Evolutionary conservation across 2,888 invertebrate genomes (phyloP), one percentile per base, ranked within the genome.

Genomic region (Molorchus minor): DNA sequence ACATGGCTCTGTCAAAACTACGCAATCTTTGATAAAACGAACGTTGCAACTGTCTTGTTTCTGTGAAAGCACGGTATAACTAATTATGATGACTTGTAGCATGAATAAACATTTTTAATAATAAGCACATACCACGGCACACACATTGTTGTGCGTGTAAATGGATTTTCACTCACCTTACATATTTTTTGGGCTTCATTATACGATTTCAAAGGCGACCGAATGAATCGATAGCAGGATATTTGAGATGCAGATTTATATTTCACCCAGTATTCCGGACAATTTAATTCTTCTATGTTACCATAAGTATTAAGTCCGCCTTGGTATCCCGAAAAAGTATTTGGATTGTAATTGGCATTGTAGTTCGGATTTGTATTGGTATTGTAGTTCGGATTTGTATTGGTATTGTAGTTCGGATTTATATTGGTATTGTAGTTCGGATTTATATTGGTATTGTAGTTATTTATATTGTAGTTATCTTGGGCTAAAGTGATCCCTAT

Each of bases 171-270:
- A 65, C 71, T 70, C 73, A 80, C 81, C 77, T 85, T 88, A 76
- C 96, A 96, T 69, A 93, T 91, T 73, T 87, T 87, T 68, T 90
- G 86, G 0, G 96, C 94, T 71, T 94, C 94, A 70, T 87, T 88
- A 74, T 90, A 87, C 36, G 87, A 88, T 55, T 89, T 90, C 70
- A 88, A 85, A 0, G 96, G 96, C 3, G 94, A 94, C 73, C 93
- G 91, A 2, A 93, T 92, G 75, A 96, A 97, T 47, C 93, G 88
- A 78, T 94, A 96, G 79, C 97, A 98, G 0, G 90, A 88, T 61
- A 90, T 88, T 65, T 89, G 86, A 75, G 86, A 92, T n/a, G n/a
- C n/a, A n/a, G n/a, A n/a, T n/a, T n/a, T n/a, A n/a, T n/a, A n/a
- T 21, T 87, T 86, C n/a, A 90, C 81, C 97, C 97, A 97, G 77